These are phyloP conservation scores for Drosophila austrosaltans DNA, from an alignment of 2,888 invertebrate genomes.

Conservation along the genomic window DNA sequence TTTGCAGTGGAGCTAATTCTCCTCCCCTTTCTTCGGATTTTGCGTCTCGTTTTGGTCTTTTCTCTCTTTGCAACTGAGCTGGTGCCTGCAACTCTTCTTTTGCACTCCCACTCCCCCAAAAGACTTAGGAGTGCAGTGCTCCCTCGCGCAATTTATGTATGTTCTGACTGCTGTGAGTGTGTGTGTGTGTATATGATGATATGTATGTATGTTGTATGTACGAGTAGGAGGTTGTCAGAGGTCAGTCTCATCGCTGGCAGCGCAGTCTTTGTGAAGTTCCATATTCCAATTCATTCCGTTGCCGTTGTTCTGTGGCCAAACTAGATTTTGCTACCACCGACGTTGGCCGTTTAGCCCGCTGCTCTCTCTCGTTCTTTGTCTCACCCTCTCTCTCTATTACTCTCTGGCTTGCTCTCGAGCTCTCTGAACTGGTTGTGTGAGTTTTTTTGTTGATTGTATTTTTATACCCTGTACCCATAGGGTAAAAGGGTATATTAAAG, in stretches of 20 bases:
- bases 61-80: conserved; percentile 4
- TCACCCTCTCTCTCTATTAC: conserved; percentile 38
- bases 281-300: conserved; percentile 65
- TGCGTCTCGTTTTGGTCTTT: background rate
- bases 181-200: conserved; percentile 11
- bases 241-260: conserved; percentile 74
- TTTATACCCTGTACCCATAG: too few relatives aligned
- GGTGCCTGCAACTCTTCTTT: conserved; percentile 32
- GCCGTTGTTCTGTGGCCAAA: conserved; percentile 50
- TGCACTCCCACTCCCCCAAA: conserved; percentile 47
- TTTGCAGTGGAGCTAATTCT: background rate
- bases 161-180: conserved; percentile 49
- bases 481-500: too few relatives aligned
- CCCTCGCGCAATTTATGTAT: conserved; percentile 65
- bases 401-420: conserved; percentile 49
- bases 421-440: conserved; percentile 71
- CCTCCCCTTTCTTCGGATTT: conserved; percentile 6
- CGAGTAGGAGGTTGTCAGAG: conserved; percentile 79
- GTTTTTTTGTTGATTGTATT: conserved; percentile 52
- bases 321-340: conserved; percentile 66
- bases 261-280: conserved; percentile 55
- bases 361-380: conserved; percentile 59
- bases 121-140: conserved; percentile 63
- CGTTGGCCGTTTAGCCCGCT: conserved; percentile 9
- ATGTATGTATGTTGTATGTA: conserved; percentile 27